These are phyloP conservation scores for Haemorhous mexicanus DNA, from an alignment of 2,113 vertebrate genomes.

Conservation along the genomic window DNA sequence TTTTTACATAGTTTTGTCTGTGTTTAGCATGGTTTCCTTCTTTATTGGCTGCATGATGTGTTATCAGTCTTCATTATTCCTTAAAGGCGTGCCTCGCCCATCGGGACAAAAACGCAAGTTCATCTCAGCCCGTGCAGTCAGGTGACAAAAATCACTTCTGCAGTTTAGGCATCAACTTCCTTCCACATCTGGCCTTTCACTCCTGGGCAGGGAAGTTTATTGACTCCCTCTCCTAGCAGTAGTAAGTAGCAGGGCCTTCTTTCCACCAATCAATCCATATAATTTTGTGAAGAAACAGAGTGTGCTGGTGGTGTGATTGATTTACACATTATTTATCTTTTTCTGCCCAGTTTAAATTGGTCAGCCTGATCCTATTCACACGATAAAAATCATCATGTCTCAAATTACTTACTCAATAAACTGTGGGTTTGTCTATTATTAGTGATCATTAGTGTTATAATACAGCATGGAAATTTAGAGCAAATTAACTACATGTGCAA, in stretches of 20 bases:
- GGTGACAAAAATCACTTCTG: conserved; percentile 3
- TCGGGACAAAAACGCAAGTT: background rate
- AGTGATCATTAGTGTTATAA: conserved; percentile 83
- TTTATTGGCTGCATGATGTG: background rate
- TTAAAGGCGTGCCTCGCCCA: background rate
- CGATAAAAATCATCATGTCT: conserved; percentile 77
- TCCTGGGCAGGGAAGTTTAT: conserved; percentile 42
- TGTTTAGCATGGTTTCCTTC: background rate
- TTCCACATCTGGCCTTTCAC: conserved; percentile 21
- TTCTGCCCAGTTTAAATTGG: conserved; percentile 74
- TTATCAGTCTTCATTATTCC: background rate
- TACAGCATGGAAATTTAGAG: conserved; percentile 79
- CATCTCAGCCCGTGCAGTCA: background rate
- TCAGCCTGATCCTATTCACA: conserved; percentile 72
- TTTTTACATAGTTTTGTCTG: background rate
- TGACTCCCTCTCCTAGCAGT: conserved; percentile 51
- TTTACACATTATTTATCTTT: conserved; percentile 75
- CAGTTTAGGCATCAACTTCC: background rate
- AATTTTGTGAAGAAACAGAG: conserved; percentile 66
- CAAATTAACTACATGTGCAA: conserved; percentile 79
- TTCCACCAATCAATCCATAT: conserved; percentile 57
- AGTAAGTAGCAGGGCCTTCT: background rate
- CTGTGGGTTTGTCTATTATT: conserved; percentile 84
- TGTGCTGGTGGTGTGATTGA: conserved; percentile 65
- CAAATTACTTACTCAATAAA: conserved; percentile 85